Evolutionary conservation across 2,113 vertebrate genomes (phyloP).

Genomic region (Saimiri boliviensis): DNA sequence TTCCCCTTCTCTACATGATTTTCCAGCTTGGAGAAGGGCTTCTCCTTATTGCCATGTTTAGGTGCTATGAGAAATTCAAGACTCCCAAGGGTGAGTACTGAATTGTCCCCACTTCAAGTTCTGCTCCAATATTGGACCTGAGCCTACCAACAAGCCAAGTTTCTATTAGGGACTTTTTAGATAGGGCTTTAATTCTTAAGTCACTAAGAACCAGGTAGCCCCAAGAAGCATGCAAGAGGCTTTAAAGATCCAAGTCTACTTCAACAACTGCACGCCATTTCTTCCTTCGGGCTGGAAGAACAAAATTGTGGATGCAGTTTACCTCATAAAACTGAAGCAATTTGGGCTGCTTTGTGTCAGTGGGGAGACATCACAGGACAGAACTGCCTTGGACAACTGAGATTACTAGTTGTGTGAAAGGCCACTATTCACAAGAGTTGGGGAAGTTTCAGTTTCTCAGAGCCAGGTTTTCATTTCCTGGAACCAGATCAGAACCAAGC

Average conservation of each 20-base stretch:
- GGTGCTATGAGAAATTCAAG: slow-evolving; percentile 82
- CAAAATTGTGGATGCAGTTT: background rate
- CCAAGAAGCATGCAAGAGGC: background rate
- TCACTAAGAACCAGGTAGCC: background rate
- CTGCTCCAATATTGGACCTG: background rate
- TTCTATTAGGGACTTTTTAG: background rate
- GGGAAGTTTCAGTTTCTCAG: background rate
- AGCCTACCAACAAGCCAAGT: background rate
- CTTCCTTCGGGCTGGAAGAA: background rate
- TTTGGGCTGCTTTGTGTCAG: background rate
- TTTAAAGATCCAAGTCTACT: background rate
- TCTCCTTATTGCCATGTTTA: slow-evolving; percentile 83
- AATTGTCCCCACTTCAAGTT: background rate
- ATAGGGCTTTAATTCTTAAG: background rate
- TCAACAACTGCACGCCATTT: background rate
- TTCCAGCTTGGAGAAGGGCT: slow-evolving; percentile 89
- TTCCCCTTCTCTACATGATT: slow-evolving; percentile 88
- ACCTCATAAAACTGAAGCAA: background rate
- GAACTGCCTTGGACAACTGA: too few species aligned
- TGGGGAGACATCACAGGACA: background rate
- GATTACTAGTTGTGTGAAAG: background rate
- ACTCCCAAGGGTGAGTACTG: slow-evolving; percentile 62
- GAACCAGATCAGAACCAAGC: background rate
- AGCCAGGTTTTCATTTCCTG: background rate
- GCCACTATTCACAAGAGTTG: background rate